Base-by-base conservation (phyloP, 2,888 invertebrate genomes). In the Caprella mutica region DNA sequence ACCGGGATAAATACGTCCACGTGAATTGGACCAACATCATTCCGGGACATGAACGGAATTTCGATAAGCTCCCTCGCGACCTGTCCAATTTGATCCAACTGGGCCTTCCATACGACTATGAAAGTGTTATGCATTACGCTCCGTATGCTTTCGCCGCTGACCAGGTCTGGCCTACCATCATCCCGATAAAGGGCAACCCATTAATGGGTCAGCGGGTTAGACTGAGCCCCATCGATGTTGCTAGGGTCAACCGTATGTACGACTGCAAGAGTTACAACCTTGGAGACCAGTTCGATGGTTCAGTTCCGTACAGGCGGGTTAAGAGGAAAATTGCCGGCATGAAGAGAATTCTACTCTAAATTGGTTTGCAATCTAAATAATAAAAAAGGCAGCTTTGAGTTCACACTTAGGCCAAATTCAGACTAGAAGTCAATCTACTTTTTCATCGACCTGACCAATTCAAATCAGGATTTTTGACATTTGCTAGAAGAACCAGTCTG, bases 231-330 rank as follows among this genome's bases (percentile, higher is more conserved):
- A 42, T 35, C 5, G 55, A 55, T 14, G 55, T 55, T 17, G 55
- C 55, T n/a, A 19, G 55, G 26, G 46, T 55, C 4, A 55, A 55
- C 33, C 44, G 55, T 27, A 33, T 55, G 30, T 55, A 55, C 23
- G 23, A 38, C 12, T 55, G 55, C 33, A n/a, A n/a, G 27, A 35
- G 12, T 12, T 38, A 55, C 46, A 33, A 55, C 26, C 38, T 55
- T 4, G 55, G 55, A 1, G 55, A 55, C 29, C 14, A 40, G 8
- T 24, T 55, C 4, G n/a, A 33, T 14, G 55, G 55, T 2, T 40
- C 55, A 1, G 14, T 23, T 5, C 29, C 27, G 5, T 54, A 30
- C 27, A 12, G 19, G 6, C 9, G 12, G 6, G 44, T 44, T 6
- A 24, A 44, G 26, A 44, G 29, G 17, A 44, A 26, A n/a, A n/a